These are phyloP conservation scores for Erethizon dorsatum DNA, from an alignment of 2,797 vertebrate genomes.

Conservation along the genomic window DNA sequence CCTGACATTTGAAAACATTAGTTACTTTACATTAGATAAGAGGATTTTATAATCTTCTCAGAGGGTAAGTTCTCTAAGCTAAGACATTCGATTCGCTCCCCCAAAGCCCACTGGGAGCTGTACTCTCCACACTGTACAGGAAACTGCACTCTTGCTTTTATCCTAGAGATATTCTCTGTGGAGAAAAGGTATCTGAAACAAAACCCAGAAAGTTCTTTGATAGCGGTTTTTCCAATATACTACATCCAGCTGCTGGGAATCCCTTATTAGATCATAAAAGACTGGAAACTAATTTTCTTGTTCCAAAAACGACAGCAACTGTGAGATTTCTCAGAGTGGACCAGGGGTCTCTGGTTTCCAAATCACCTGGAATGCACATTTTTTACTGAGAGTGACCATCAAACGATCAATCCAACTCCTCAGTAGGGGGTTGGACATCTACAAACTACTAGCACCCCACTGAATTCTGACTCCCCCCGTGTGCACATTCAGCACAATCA, in stretches of 20 bases:
- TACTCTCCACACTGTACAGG: not conserved
- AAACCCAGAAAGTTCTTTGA: not conserved
- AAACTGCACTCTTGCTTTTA: conserved; percentile 2
- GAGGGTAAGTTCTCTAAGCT: not conserved
- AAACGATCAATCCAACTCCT: not conserved
- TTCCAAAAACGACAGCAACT: conserved; percentile 29
- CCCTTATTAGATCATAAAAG: not conserved
- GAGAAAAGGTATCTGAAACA: not conserved
- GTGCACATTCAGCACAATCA: not conserved
- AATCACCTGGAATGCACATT: not conserved
- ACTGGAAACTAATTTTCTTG: not conserved
- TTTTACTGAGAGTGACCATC: not conserved
- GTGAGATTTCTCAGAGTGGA: not conserved
- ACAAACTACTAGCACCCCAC: not conserved
- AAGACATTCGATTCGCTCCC: not conserved
- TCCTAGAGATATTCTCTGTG: not conserved
- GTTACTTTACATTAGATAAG: not conserved
- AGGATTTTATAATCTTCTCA: not conserved
- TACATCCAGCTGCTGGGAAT: not conserved
- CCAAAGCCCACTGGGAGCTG: not conserved
- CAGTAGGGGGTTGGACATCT: not conserved
- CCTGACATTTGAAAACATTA: not conserved
- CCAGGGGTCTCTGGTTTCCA: not conserved
- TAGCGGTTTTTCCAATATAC: not conserved
- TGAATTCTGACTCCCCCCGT: not conserved